A percentile compares a stretch with the other conserved stretches of the same genome.
Evolutionary conservation across 2,888 invertebrate species (phyloP).

Genomic region (Choreutis nemorana): DNA sequence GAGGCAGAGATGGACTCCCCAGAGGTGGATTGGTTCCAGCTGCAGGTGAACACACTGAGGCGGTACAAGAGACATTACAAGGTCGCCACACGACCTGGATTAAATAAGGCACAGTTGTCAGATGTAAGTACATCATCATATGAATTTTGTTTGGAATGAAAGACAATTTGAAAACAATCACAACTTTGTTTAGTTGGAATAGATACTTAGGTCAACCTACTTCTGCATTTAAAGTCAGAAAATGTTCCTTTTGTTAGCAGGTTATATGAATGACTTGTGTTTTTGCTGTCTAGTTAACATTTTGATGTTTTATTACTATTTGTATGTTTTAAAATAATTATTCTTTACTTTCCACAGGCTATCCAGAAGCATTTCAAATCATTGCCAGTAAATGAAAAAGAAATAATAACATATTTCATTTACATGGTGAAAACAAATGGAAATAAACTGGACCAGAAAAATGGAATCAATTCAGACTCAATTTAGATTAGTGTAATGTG

Average conservation of each 20-base stretch:
- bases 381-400: conserved; percentile 94
- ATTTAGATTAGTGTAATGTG: conserved; percentile 32
- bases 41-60: conserved; percentile 93
- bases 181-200: too few species aligned
- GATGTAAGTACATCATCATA: conserved; percentile 73
- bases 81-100: conserved; percentile 87
- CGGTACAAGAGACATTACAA: conserved; percentile 95
- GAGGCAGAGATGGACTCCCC: conserved; percentile 92
- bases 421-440: conserved; percentile 95
- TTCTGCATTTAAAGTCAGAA: too few species aligned
- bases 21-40: conserved; percentile 91
- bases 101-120: conserved; percentile 94
- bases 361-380: conserved; percentile 95
- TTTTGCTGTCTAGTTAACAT: too few species aligned
- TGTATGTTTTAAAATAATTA: conserved; percentile 11
- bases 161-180: too few species aligned
- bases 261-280: too few species aligned
- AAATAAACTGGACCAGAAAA: conserved; percentile 86
- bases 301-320: conserved; percentile 9
- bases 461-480: conserved; percentile 74
- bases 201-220: too few species aligned
- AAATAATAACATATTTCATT: conserved; percentile 93
- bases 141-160: too few species aligned
- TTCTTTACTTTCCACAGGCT: conserved; percentile 69
- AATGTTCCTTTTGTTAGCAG: too few species aligned